Evolutionary conservation across 1,140 invertebrate species (phyloP), one percentile per base, ranked within the genome.

Genomic region (Protaetia brevitarsis): DNA sequence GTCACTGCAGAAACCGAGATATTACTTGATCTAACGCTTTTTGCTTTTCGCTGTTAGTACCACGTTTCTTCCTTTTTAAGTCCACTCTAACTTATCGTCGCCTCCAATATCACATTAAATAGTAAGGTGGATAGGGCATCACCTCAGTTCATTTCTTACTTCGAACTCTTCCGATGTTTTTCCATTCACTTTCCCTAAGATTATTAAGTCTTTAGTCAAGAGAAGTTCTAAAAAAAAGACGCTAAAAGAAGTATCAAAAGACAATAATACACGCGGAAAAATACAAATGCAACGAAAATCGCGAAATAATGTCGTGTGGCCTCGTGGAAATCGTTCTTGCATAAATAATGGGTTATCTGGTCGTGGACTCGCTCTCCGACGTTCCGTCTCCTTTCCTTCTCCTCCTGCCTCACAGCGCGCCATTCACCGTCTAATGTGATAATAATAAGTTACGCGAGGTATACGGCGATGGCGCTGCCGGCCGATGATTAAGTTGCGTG

Each of bases 341-440:
- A 45, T 45, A 45, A 45, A 45, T 45, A 45, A 45, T 45, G 37
- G 34, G 37, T 45, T 45, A 45, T 45, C 37, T 45, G 37, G 37
- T 19, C 37, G 16, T 13, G 6, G 37, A n/a, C n/a, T n/a, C n/a
- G n/a, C n/a, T 45, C 16, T 45, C 37, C 8, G 37, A 45, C 8
- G 13, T 13, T 13, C 23, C 37, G 16, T 45, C 34, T 36, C 34
- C 37, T 8, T 8, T 45, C 37, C 13, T 21, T 5, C 23, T 45
- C 37, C 8, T 8, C 23, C 37, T n/a, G n/a, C n/a, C n/a, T n/a
- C n/a, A n/a, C n/a, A n/a, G 37, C n/a, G 37, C 2, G 8, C 36
- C n/a, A 13, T 5, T 45, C 37, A 8, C 37, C 16, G 8, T 45
- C 37, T 45, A 45, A 45, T 45, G 37, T 19, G 37, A 13, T 45